Evolutionary conservation across 2,888 invertebrate species (phyloP).

Genomic region (Dynastes maya): DNA sequence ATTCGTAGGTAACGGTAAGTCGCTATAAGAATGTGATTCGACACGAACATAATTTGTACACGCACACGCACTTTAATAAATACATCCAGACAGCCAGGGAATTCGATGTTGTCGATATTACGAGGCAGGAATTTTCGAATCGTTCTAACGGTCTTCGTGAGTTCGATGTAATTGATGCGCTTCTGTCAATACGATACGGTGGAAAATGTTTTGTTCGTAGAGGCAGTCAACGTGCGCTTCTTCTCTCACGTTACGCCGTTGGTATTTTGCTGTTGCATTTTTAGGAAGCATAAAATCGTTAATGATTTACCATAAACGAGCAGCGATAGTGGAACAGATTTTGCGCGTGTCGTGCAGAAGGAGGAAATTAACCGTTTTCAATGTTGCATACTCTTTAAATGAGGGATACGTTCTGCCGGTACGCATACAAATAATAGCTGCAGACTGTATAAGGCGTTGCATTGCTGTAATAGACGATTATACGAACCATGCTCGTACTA

Average conservation of each 20-base stretch:
- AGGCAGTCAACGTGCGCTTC: not conserved
- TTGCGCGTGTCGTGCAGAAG: slow-evolving; percentile 17
- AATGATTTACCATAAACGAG: slow-evolving; percentile 22
- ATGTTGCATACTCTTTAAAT: not conserved
- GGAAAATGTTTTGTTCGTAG: not conserved
- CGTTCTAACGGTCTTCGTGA: slow-evolving; percentile 13
- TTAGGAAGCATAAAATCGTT: slow-evolving; percentile 24
- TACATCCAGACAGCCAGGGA: slow-evolving; percentile 10
- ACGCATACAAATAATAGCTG: slow-evolving; percentile 5
- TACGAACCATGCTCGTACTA: not conserved
- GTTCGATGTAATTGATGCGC: slow-evolving; percentile 31
- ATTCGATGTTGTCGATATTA: slow-evolving; percentile 13
- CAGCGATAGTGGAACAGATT: not conserved
- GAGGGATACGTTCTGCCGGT: slow-evolving; percentile 10
- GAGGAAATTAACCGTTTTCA: slow-evolving; percentile 27
- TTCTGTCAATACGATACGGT: not conserved
- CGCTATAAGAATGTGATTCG: slow-evolving; percentile 21
- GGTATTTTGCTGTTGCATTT: slow-evolving; percentile 15
- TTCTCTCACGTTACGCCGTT: not conserved
- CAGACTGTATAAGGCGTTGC: not conserved
- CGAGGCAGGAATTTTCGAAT: slow-evolving; percentile 32
- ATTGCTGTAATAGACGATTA: not conserved
- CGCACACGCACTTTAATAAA: slow-evolving; percentile 28
- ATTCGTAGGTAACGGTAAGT: slow-evolving; percentile 30
- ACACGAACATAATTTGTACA: slow-evolving; percentile 25